Percentiles rank a stretch among this genome's conserved stretches.
phyloP scores from a whole-genome alignment of 2,888 invertebrate genomes.

The Heliothis peltigera region DNA sequence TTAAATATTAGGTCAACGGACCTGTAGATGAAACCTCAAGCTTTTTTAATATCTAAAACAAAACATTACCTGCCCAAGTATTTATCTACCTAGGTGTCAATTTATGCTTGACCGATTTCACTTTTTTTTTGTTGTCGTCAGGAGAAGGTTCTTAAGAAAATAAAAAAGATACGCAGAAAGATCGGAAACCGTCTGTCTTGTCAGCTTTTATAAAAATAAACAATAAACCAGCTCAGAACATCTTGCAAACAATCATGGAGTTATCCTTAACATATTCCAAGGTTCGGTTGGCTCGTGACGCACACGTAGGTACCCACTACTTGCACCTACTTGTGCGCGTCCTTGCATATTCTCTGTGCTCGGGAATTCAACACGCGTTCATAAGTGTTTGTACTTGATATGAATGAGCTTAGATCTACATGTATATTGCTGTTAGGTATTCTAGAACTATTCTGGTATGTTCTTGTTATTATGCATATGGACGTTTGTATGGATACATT shows the following conservation, averaged over 20 bases:
- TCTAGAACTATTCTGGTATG: conserved; percentile 8
- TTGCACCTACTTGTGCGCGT: conserved; percentile 37
- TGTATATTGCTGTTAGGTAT: conserved; percentile 7
- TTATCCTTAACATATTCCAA: conserved; percentile 59
- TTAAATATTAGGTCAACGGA: too few species aligned
- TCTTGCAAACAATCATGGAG: conserved; percentile 44
- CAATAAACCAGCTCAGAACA: conserved; percentile 29
- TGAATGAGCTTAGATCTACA: conserved; percentile 20
- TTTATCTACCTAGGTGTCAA: too few species aligned
- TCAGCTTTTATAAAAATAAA: too few species aligned
- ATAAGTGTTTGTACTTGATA: conserved; percentile 25
- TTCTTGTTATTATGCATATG: conserved; percentile 27
- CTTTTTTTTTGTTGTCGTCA: too few species aligned
- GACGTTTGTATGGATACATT: conserved; percentile 10
- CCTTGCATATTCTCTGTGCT: conserved; percentile 49
- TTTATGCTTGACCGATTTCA: too few species aligned
- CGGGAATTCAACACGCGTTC: conserved; percentile 51
- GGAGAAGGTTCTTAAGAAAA: too few species aligned
- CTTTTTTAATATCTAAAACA: too few species aligned
- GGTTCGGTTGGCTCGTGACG: conserved; percentile 40
- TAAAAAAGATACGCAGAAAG: too few species aligned
- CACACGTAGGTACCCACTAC: conserved; percentile 35
- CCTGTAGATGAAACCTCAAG: too few species aligned
- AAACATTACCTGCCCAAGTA: too few species aligned
- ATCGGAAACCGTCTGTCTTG: too few species aligned